Conservation (phyloP, 2,113 vertebrate genomes). For the Thalassarche chlororhynchos region DNA sequence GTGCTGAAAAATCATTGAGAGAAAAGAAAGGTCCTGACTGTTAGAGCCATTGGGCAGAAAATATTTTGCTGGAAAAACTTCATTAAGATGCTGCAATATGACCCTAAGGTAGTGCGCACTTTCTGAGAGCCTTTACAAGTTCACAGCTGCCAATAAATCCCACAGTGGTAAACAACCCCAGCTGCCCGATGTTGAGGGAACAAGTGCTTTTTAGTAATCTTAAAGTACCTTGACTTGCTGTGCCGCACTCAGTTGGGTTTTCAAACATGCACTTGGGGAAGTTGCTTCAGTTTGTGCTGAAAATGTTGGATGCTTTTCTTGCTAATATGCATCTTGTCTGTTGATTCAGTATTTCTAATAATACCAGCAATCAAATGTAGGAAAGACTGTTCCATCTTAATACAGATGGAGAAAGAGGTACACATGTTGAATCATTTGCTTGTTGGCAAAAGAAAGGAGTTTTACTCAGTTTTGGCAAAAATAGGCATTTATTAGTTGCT, state of each 20-base stretch:
- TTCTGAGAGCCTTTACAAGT: neutral
- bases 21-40: neutral
- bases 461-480: constrained; percentile 8
- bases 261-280: neutral
- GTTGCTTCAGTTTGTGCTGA: neutral
- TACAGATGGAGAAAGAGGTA: neutral
- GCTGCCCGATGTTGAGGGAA: neutral
- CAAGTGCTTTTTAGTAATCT: neutral
- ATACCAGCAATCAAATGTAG: neutral
- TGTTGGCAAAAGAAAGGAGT: neutral
- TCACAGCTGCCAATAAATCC: neutral
- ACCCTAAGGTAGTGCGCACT: neutral
- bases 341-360: neutral
- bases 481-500: neutral
- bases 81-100: neutral
- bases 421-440: neutral
- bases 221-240: neutral
- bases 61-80: neutral
- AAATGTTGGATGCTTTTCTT: neutral
- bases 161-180: neutral
- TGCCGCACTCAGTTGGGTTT: neutral
- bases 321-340: neutral
- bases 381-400: neutral
- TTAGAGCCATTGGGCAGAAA: neutral
- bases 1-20: neutral